Evolutionary conservation across 2,888 invertebrate genomes (phyloP), one percentile per base, ranked within the genome.

Genomic region (Plebejus argus): DNA sequence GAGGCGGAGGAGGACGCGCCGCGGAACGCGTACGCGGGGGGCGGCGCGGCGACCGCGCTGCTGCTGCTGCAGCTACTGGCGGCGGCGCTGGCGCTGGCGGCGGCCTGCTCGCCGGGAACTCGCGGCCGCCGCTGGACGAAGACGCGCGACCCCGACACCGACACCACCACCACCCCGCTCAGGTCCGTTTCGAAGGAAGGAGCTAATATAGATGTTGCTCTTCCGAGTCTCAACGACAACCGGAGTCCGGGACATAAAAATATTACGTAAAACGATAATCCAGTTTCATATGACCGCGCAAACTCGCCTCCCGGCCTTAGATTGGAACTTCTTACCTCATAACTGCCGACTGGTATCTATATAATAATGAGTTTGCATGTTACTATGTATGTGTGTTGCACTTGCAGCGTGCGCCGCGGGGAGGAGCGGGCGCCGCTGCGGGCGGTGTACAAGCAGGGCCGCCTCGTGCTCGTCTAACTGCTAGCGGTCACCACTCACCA

Each of bases 21-120:
- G 12, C 77, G 79, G 56, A 81, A 83, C 78, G 49, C 79, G 71
- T 18, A 78, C 77, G 77, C 70, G 76, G 80, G 76, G 71, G 80
- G 77, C 20, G 80, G 78, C 74, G 80, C 79, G 53, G 70, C 78
- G 77, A 20, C 78, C 39, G 61, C 70, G 71, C 70, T 80, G 79
- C 77, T 82, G 79, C 77, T 58, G 56, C 56, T 77, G 58, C 77
- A 82, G 76, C 56, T 79, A 78, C 74, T 78, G 78, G 78, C 79
- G 23, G 78, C 77, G 80, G 79, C 81, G 79, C 79, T 81, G 80
- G 79, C 78, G 77, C 71, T 78, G 80, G 83, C 79, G 79, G 74
- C 82, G 85, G 83, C 88, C 87, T 82, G 87, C 85, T 81, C 85
- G 84, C 80, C 85, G 84, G 82, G 88, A 82, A 74, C 82, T 83